Evolutionary conservation across 1,140 invertebrate genomes (phyloP).

Genomic region (Sipha flava): DNA sequence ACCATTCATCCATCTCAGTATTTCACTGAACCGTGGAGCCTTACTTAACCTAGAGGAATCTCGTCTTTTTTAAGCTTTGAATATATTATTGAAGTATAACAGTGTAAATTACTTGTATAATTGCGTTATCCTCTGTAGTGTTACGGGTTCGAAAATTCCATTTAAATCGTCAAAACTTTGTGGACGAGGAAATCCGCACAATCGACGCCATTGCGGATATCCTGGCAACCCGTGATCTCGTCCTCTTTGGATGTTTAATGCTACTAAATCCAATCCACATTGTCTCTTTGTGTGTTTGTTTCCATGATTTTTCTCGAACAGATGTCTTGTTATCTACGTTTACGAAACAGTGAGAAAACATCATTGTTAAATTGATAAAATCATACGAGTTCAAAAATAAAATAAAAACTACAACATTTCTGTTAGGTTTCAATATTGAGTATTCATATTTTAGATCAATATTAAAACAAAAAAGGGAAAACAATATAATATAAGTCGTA

Average conservation of each 20-base stretch:
- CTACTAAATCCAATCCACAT: constrained; percentile 73
- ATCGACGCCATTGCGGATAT: constrained; percentile 65
- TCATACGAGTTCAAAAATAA: no score
- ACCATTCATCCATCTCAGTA: no score
- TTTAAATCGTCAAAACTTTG: constrained; percentile 65
- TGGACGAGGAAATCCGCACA: constrained; percentile 61
- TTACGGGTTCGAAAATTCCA: constrained; percentile 52
- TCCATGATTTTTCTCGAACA: constrained; percentile 56
- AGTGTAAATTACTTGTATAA: constrained; percentile 53
- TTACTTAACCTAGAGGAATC: no score
- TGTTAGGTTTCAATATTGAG: no score
- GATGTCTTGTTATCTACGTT: constrained; percentile 57
- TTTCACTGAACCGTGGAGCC: no score
- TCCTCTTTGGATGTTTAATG: constrained; percentile 77
- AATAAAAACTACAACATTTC: no score
- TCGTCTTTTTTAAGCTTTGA: no score
- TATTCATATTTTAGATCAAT: no score
- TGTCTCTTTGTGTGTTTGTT: constrained; percentile 36
- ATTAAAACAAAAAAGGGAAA: no score
- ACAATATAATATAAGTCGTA: no score
- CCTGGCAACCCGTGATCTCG: constrained; percentile 78
- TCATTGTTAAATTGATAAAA: no score
- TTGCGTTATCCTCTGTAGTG: constrained; percentile 52
- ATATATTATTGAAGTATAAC: no score
- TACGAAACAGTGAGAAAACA: background rate